Conservation (phyloP, 1,140 invertebrate species). For the Cydia pomonella region DNA sequence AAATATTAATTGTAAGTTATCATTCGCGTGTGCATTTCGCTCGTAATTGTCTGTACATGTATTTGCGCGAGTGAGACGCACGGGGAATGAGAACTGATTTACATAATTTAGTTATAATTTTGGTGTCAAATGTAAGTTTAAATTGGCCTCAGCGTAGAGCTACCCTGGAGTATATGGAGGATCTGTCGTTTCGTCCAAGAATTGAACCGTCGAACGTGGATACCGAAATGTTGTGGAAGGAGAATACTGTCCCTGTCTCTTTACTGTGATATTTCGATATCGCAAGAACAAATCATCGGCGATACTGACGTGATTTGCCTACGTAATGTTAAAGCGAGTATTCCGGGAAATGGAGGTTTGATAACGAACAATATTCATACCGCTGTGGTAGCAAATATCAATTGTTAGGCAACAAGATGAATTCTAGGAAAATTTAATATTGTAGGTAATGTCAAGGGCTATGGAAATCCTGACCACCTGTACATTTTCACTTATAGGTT, state of each 20-base stretch:
- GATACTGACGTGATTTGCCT: conserved; percentile 16
- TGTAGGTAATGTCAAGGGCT: neutral
- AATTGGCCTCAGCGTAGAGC: no score
- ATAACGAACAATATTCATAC: neutral
- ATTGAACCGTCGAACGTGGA: neutral
- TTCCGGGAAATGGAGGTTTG: neutral
- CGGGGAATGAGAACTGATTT: no score
- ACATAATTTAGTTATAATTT: no score
- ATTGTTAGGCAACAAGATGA: no score
- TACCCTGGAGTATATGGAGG: no score
- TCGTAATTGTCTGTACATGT: no score
- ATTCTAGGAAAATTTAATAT: neutral
- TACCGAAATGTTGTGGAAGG: neutral
- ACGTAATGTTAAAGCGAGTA: conserved; percentile 9
- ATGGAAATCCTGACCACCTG: neutral
- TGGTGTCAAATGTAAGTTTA: no score
- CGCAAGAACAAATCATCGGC: conserved; percentile 18
- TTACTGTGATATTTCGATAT: conserved; percentile 6
- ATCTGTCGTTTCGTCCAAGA: no score
- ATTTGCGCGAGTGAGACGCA: no score
- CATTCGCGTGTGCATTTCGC: no score
- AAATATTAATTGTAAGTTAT: no score
- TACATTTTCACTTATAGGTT: no score
- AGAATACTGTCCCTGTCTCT: neutral
- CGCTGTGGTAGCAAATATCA: neutral